Percentiles rank a stretch among this genome's conserved stretches.
Evolutionary conservation across 1,140 invertebrate genomes (phyloP).

Genomic region (Polyergus mexicanus): DNA sequence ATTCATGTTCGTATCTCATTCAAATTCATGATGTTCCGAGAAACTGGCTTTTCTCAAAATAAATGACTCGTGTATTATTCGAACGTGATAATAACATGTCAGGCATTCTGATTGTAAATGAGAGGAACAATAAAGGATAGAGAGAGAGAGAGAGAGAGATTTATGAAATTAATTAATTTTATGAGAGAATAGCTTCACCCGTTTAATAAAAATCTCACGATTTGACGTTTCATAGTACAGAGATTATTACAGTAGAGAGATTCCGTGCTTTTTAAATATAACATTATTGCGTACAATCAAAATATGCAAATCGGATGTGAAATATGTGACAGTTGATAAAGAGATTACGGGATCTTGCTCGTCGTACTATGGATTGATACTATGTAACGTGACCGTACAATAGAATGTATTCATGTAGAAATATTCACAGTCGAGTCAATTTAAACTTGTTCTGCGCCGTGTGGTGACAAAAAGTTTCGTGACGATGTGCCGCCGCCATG

Average conservation of each 20-base stretch:
- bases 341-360: slow-evolving; percentile 25
- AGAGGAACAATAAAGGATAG: background rate
- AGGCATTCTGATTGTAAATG: background rate
- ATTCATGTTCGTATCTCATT: slow-evolving; percentile 30
- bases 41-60: slow-evolving; percentile 43
- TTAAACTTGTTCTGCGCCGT: slow-evolving; percentile 36
- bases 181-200: background rate
- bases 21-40: slow-evolving; percentile 44
- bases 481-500: background rate
- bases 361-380: slow-evolving; percentile 15
- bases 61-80: slow-evolving; percentile 29
- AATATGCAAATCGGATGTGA: slow-evolving; percentile 39
- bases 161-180: slow-evolving; percentile 26
- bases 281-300: background rate
- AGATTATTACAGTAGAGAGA: slow-evolving; percentile 1
- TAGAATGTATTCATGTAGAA: slow-evolving; percentile 38
- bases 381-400: background rate
- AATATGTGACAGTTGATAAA: slow-evolving; percentile 36
- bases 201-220: slow-evolving; percentile 7
- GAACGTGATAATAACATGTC: slow-evolving; percentile 11
- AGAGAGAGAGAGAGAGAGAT: background rate
- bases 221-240: background rate
- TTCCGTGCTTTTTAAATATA: background rate
- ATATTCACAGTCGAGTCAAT: slow-evolving; percentile 11
- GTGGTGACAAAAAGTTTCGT: slow-evolving; percentile 36